These are phyloP conservation scores for Odontesthes bonariensis DNA, from an alignment of 2,113 vertebrate genomes.

Conservation along the genomic window DNA sequence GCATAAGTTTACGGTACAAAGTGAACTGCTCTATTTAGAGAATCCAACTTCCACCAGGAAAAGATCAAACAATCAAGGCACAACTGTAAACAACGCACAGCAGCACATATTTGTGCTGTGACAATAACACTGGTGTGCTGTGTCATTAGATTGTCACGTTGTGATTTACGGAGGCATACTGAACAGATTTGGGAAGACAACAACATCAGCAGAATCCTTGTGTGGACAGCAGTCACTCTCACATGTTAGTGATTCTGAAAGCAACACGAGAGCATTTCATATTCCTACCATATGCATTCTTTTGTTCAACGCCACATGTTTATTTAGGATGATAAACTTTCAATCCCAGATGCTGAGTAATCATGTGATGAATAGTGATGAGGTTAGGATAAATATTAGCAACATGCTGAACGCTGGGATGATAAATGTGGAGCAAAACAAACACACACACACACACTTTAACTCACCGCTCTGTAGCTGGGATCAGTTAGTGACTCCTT, in stretches of 20 bases:
- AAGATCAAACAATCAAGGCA: conserved; percentile 26
- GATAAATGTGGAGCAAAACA: conserved; percentile 49
- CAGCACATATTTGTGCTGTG: conserved; percentile 60
- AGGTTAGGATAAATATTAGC: conserved; percentile 72
- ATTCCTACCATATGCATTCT: conserved; percentile 62
- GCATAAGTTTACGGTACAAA: neutral
- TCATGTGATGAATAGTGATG: conserved; percentile 75
- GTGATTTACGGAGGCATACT: conserved; percentile 67
- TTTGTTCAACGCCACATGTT: conserved; percentile 66
- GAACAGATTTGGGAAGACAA: conserved; percentile 63
- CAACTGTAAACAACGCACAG: conserved; percentile 36
- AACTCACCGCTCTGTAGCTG: conserved; percentile 32
- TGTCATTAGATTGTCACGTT: conserved; percentile 60
- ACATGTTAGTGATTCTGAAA: conserved; percentile 62
- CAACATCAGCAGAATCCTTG: conserved; percentile 71
- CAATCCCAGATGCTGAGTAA: conserved; percentile 34
- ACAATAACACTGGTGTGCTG: conserved; percentile 34
- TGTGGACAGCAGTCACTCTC: conserved; percentile 46
- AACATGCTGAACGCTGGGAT: conserved; percentile 46
- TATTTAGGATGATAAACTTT: conserved; percentile 69
- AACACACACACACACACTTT: conserved; percentile 35
- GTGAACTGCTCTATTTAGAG: conserved; percentile 1
- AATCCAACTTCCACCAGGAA: conserved; percentile 3
- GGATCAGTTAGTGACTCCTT: conserved; percentile 48
- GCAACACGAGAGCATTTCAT: conserved; percentile 32